A percentile compares a stretch with the other conserved stretches of the same genome.
These are phyloP conservation scores for Macrotis lagotis DNA, from an alignment of 2,113 vertebrate genomes.

Conservation along the genomic window DNA sequence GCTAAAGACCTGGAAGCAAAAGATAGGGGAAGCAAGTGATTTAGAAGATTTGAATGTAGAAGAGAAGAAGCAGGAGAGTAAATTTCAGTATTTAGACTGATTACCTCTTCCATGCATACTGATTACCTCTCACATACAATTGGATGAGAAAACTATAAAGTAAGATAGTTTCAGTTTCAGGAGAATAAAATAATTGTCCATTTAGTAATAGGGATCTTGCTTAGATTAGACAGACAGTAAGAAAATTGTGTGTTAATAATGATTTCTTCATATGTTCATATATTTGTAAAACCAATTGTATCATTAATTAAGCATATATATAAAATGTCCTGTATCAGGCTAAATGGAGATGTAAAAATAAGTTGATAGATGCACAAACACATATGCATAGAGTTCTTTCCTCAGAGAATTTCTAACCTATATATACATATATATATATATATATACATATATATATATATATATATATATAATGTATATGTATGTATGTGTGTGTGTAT, in stretches of 20 bases:
- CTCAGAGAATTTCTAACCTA: neutral
- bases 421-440: too few relatives aligned
- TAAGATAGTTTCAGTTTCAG: neutral
- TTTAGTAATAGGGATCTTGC: neutral
- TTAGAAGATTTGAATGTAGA: neutral
- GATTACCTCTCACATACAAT: neutral
- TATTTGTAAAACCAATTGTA: neutral
- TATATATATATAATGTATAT: too few relatives aligned
- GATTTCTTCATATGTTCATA: neutral
- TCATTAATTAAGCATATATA: neutral
- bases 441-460: too few relatives aligned
- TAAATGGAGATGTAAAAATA: neutral
- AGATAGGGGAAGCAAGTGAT: neutral
- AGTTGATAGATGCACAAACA: neutral
- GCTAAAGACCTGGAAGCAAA: neutral
- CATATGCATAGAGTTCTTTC: neutral
- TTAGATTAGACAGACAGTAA: neutral
- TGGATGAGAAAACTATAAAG: neutral
- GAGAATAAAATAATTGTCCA: neutral
- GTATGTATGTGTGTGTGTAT: too few relatives aligned
- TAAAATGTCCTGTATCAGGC: neutral
- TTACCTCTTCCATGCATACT: neutral
- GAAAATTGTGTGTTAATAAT: too few relatives aligned
- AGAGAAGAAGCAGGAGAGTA: neutral
- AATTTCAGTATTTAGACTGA: neutral